Evolutionary conservation across 2,888 invertebrate species (phyloP), one percentile per base, ranked within the genome.

Genomic region (Parochlus steinenii): DNA sequence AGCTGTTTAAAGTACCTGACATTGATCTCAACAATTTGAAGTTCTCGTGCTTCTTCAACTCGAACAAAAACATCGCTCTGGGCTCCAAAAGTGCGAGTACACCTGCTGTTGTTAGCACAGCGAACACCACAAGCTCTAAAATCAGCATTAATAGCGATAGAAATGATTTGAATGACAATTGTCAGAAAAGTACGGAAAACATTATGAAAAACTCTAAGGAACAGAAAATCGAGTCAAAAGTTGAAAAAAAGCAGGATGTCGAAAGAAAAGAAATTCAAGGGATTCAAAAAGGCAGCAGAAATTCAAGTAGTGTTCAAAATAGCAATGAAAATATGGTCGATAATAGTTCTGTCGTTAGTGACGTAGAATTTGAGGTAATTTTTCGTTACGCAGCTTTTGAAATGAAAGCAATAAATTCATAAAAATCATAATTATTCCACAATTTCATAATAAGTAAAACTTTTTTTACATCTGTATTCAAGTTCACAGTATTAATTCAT

Each of bases 291-390:
- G 29, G 26, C 4, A 29, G 27, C 18, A 17, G 35, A 10, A 35
- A 22, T 25, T 22, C 35, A 19, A 29, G 14, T 14, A 15, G 26
- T 14, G 15, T 35, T 29, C 29, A 35, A 35, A 35, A 16, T 27
- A 25, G 35, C 28, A 25, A 12, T 18, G 27, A 26, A 14, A 17
- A 22, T 12, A 28, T 18, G 16, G 33, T 31, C 10, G 33, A 33
- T 6, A 28, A 31, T 10, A 32, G 17, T 17, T 29, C 27, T 22
- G 31, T 14, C 8, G n/a, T 17, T 7, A 36, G 36, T 36, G 36
- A 60, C 30, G 12, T 15, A 6, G 33, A 37, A 33, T 58, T 56
- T 38, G 59, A 58, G 24, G 53, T 55, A 18, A 34, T 24, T 30
- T 16, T 25, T 30, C 17, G 35, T 23, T 29, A 37, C 27, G 19